Percentiles rank a stretch among this genome's conserved stretches.
phyloP scores from a whole-genome alignment of 1,140 invertebrate genomes.

The Amphibalanus amphitrite region DNA sequence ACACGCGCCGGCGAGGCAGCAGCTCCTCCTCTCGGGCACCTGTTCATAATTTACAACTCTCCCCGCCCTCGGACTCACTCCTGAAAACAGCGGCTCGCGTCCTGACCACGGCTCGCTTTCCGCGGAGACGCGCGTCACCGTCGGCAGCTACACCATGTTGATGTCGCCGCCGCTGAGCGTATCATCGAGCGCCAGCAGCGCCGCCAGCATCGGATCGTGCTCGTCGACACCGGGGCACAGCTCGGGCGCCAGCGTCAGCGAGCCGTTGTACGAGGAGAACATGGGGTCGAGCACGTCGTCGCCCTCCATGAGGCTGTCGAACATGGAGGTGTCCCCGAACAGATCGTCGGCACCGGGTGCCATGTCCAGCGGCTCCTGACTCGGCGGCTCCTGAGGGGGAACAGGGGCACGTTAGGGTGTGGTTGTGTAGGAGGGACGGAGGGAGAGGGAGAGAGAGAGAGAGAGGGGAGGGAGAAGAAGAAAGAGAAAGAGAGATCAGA shows the following conservation, averaged over 20 bases:
- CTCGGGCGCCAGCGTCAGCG: not conserved
- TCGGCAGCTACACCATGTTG: not conserved
- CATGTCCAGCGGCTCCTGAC: not conserved
- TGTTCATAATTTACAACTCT: not conserved
- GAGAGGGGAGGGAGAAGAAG: too few species aligned
- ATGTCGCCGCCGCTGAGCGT: not conserved
- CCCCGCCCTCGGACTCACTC: too few species aligned
- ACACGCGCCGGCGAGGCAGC: not conserved
- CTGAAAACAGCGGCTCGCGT: too few species aligned
- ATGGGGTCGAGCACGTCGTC: not conserved
- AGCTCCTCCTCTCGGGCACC: not conserved
- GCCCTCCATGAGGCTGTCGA: not conserved
- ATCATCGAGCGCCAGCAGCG: not conserved
- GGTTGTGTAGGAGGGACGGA: too few species aligned
- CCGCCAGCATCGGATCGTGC: not conserved
- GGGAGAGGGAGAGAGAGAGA: too few species aligned
- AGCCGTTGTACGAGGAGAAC: not conserved
- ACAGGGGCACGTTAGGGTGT: too few species aligned
- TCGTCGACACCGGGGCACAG: not conserved
- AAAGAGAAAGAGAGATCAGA: too few species aligned
- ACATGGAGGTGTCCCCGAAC: not conserved
- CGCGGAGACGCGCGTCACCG: not conserved
- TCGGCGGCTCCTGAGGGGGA: not conserved
- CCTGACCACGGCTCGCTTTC: too few species aligned
- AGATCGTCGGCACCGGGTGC: not conserved